A percentile compares a stretch with the other conserved stretches of the same genome.
Evolutionary conservation across 37 sponge, comb jelly and placozoan genomes (phyloP).

Genomic region (Aphrocallistes beatrix): DNA sequence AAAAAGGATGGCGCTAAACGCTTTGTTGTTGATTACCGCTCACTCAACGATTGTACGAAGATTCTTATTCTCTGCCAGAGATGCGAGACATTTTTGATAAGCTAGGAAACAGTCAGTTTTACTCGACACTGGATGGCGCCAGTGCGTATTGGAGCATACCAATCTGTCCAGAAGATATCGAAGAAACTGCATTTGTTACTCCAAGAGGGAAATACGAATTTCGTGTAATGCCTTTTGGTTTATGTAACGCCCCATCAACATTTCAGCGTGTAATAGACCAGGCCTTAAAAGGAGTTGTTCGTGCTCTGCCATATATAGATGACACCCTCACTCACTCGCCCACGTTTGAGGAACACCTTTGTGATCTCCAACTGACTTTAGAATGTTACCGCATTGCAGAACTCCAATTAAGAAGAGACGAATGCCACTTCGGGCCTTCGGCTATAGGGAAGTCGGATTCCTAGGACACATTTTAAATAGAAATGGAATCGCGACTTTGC

Average conservation of each 20-base stretch:
- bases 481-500: not conserved
- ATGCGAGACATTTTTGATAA: not conserved
- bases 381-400: not conserved
- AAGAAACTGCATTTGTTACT: conserved; percentile 28
- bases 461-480: not conserved
- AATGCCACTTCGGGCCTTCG: not conserved
- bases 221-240: conserved; percentile 28
- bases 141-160: conserved; percentile 30
- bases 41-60: not conserved
- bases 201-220: conserved; percentile 21
- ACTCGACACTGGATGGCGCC: conserved; percentile 26
- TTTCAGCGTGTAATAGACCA: conserved; percentile 19
- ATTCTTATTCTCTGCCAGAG: not conserved
- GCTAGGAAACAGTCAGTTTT: conserved; percentile 20
- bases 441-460: not conserved
- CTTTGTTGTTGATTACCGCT: not conserved
- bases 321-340: not conserved
- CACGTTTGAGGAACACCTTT: not conserved
- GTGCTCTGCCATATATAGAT: not conserved
- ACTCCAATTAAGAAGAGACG: not conserved
- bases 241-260: conserved; percentile 19
- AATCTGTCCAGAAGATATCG: not conserved
- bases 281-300: not conserved
- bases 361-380: not conserved
- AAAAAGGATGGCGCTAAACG: not conserved